A percentile compares a stretch with the other conserved stretches of the same genome.
Conservation (phyloP, 1,140 invertebrate species). For the Drosophila pruinosa region DNA sequence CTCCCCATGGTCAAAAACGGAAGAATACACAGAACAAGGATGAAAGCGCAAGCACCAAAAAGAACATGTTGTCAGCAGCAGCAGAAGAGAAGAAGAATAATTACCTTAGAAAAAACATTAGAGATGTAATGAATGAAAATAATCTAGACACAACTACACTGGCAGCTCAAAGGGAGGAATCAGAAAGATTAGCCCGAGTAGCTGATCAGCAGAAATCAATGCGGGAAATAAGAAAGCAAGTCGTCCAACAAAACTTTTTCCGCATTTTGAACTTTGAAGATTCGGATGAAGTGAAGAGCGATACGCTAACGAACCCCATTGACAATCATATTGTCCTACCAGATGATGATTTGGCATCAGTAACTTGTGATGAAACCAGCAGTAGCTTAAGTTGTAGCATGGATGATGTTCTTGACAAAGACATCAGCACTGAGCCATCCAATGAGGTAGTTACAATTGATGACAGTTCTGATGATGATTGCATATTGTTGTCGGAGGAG, state of each 20-base stretch:
- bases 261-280: conserved; percentile 83
- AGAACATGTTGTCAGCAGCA: conserved; percentile 28
- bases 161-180: conserved; percentile 96
- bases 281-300: conserved; percentile 48
- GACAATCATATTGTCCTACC: conserved; percentile 45
- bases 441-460: conserved; percentile 86
- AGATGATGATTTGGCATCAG: conserved; percentile 63
- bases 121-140: conserved; percentile 96
- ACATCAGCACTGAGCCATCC: conserved; percentile 47
- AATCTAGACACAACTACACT: conserved; percentile 95
- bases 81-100: conserved; percentile 85
- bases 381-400: conserved; percentile 70
- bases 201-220: conserved; percentile 92
- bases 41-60: conserved; percentile 24
- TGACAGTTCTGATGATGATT: conserved; percentile 89
- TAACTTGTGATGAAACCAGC: conserved; percentile 66
- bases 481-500: conserved; percentile 88
- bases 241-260: conserved; percentile 82
- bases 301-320: conserved; percentile 24
- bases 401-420: conserved; percentile 82
- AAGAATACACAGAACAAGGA: conserved; percentile 19
- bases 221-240: conserved; percentile 85
- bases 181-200: conserved; percentile 92
- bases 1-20: conserved; percentile 24
- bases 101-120: conserved; percentile 91